Evolutionary conservation across 2,888 invertebrate genomes (phyloP).

Genomic region (Theretra japonica): DNA sequence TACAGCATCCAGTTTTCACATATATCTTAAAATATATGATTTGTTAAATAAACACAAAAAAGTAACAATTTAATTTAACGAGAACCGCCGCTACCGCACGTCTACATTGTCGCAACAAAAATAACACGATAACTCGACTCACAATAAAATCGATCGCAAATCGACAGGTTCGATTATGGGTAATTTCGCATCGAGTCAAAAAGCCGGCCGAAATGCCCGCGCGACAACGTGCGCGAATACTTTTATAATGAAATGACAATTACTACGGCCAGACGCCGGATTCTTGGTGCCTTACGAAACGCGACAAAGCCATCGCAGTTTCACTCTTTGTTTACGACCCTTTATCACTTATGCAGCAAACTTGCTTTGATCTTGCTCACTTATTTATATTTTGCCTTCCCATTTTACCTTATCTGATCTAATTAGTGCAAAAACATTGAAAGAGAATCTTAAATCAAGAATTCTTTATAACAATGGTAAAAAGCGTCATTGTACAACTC

Average conservation of each 20-base stretch:
- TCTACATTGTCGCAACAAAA: conserved; percentile 20
- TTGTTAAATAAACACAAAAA: conserved; percentile 5
- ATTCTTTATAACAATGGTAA: neutral
- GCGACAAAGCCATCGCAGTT: neutral
- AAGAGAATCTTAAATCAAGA: neutral
- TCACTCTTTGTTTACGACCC: conserved; percentile 22
- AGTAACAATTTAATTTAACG: conserved; percentile 15
- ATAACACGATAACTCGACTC: conserved; percentile 27
- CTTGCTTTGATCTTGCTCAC: neutral
- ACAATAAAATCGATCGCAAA: conserved; percentile 61
- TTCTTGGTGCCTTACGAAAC: conserved; percentile 57
- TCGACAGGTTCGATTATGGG: conserved; percentile 76
- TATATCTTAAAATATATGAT: conserved; percentile 1
- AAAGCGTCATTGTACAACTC: neutral
- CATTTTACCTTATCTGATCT: neutral
- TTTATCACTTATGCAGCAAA: neutral
- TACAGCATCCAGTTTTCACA: neutral
- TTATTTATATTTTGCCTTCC: neutral
- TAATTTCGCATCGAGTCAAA: conserved; percentile 73
- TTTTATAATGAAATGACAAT: conserved; percentile 84
- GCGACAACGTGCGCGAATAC: conserved; percentile 65
- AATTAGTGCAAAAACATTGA: conserved; percentile 5
- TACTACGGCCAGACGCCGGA: conserved; percentile 66
- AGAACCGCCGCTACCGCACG: conserved; percentile 3
- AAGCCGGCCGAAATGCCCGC: conserved; percentile 66